phyloP scores from a whole-genome alignment of 2,113 vertebrate genomes.

The Phyllostomus hastatus region DNA sequence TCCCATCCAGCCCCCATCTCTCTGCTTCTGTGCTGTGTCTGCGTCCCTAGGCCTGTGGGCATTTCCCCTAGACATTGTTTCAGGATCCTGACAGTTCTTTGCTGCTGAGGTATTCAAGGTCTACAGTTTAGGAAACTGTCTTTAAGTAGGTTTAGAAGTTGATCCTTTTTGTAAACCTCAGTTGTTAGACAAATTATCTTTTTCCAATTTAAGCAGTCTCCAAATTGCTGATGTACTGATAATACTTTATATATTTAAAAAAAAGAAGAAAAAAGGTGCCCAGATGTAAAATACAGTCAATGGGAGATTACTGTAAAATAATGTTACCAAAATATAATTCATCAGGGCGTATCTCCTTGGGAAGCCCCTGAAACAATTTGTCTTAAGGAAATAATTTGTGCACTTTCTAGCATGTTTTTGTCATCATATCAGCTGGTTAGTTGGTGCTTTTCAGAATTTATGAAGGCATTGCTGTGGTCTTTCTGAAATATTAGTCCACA shows the following conservation, averaged over 20 bases:
- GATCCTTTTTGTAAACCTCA: neutral
- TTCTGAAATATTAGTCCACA: neutral
- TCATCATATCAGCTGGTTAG: rapidly evolving
- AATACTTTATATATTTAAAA: neutral
- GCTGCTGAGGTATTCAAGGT: rapidly evolving
- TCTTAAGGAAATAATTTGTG: neutral
- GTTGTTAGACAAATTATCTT: neutral
- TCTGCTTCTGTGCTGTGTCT: neutral
- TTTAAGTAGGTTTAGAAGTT: neutral
- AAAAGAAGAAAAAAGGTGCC: neutral
- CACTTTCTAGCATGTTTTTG: neutral
- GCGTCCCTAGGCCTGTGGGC: neutral
- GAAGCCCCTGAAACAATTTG: neutral
- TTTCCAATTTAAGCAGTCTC: neutral
- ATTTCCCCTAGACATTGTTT: neutral
- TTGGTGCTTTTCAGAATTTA: neutral
- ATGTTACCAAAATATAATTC: no score
- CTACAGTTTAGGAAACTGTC: neutral
- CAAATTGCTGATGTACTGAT: neutral
- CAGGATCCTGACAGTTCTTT: neutral
- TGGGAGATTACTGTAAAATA: neutral
- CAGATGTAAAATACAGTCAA: neutral
- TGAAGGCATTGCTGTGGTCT: neutral
- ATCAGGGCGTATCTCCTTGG: neutral
- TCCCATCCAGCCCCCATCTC: neutral